phyloP scores from a whole-genome alignment of 2,113 vertebrate species.

The Semicossyphus pulcher region DNA sequence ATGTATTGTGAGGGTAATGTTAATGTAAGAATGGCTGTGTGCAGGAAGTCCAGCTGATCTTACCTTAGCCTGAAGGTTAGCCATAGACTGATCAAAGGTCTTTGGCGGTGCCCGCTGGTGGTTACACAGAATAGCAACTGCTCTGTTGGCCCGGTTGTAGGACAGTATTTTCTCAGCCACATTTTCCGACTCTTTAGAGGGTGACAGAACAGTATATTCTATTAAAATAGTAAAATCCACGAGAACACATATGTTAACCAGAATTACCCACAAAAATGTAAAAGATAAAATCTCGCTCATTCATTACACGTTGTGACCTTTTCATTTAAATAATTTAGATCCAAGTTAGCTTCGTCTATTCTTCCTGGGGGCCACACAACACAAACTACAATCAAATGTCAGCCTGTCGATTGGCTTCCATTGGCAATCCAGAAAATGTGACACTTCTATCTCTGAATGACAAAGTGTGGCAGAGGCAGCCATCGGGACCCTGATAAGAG shows the following conservation, averaged over 20 bases:
- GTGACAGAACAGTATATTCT: slow-evolving; percentile 1
- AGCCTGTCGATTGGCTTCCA: slow-evolving; percentile 55
- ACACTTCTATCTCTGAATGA: slow-evolving; percentile 56
- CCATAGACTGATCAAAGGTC: slow-evolving; percentile 87
- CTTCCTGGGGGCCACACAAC: slow-evolving; percentile 8
- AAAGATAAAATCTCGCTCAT: background rate
- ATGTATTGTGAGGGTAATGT: background rate
- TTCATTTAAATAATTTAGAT: background rate
- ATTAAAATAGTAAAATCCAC: slow-evolving; percentile 2
- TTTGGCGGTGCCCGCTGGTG: slow-evolving; percentile 87
- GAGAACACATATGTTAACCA: slow-evolving; percentile 2
- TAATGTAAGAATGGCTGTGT: background rate
- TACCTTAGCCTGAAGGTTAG: slow-evolving; percentile 85
- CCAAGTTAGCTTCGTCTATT: slow-evolving; percentile 4
- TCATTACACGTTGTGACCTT: too few species aligned
- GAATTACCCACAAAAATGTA: background rate
- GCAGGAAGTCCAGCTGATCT: background rate
- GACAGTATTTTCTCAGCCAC: slow-evolving; percentile 82
- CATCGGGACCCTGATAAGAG: slow-evolving; percentile 50
- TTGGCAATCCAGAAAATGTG: slow-evolving; percentile 47
- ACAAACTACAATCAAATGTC: slow-evolving; percentile 11
- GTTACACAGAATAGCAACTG: slow-evolving; percentile 87
- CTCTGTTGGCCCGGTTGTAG: slow-evolving; percentile 85
- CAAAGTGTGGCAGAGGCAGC: slow-evolving; percentile 41
- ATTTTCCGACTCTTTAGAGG: slow-evolving; percentile 72